Percentiles rank a stretch among this genome's conserved stretches.
Conservation (phyloP, 2,113 vertebrate species). For the Scartelaos histophorus region DNA sequence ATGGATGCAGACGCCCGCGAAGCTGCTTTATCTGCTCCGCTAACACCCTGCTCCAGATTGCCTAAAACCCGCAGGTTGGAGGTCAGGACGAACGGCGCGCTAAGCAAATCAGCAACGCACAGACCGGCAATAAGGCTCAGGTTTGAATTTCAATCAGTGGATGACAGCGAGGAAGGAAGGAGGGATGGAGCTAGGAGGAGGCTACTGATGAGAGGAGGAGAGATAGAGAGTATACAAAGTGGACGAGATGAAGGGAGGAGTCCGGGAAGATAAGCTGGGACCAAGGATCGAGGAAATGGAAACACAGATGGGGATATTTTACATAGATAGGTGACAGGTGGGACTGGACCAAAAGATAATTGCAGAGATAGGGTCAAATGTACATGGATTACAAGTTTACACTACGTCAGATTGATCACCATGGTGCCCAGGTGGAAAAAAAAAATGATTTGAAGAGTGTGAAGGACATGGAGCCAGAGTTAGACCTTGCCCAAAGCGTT, state of each 20-base stretch:
- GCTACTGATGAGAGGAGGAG: constrained; percentile 52
- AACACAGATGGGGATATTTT: constrained; percentile 75
- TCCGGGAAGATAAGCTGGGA: constrained; percentile 65
- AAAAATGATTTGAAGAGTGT: constrained; percentile 45
- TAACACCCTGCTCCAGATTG: constrained; percentile 48
- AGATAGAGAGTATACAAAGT: constrained; percentile 48
- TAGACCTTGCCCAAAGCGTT: constrained; percentile 64
- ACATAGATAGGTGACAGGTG: constrained; percentile 66
- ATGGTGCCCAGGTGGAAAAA: constrained; percentile 29
- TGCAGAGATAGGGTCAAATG: constrained; percentile 65
- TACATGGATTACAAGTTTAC: constrained; percentile 61
- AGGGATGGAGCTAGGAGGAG: constrained; percentile 46
- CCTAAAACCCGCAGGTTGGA: constrained; percentile 40
- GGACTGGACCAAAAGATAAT: constrained; percentile 74
- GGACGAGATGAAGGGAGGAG: constrained; percentile 69
- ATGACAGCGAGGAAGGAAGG: constrained; percentile 50
- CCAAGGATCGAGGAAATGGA: constrained; percentile 65
- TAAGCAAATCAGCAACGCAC: constrained; percentile 55
- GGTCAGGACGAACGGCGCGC: constrained; percentile 31
- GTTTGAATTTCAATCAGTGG: constrained; percentile 69
- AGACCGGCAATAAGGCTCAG: constrained; percentile 44
- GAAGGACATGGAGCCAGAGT: constrained; percentile 32
- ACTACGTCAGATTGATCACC: constrained; percentile 48
- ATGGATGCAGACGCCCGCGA: constrained; percentile 23
- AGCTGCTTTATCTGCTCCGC: constrained; percentile 57